Conservation (phyloP, 1,140 invertebrate species). For the Drosophila kurseongensis region DNA sequence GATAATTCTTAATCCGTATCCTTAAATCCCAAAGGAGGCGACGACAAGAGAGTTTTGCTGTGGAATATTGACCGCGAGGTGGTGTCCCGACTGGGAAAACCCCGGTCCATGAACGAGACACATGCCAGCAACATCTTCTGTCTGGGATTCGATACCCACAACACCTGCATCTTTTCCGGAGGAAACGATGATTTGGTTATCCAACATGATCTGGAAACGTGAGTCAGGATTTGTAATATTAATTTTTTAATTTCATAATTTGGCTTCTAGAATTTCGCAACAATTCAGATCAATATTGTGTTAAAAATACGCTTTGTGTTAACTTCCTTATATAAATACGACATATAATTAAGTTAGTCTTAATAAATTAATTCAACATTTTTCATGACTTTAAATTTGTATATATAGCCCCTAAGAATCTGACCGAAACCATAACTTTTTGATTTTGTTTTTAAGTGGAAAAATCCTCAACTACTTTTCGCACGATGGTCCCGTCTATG, state of each 20-base stretch:
- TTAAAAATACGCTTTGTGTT: no score
- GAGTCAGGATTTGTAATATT: slow-evolving; percentile 61
- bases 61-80: slow-evolving; percentile 95
- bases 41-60: slow-evolving; percentile 94
- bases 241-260: no score
- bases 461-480: slow-evolving; percentile 91
- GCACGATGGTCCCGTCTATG: slow-evolving; percentile 95
- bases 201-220: slow-evolving; percentile 93
- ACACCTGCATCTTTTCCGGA: slow-evolving; percentile 94
- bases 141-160: slow-evolving; percentile 92
- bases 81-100: slow-evolving; percentile 87
- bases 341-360: no score
- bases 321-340: no score
- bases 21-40: slow-evolving; percentile 89
- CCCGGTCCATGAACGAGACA: slow-evolving; percentile 90
- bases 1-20: no score
- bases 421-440: no score
- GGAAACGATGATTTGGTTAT: slow-evolving; percentile 97
- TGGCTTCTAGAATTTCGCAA: no score
- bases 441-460: slow-evolving; percentile 85
- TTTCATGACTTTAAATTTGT: no score
- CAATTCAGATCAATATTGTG: no score
- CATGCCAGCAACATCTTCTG: slow-evolving; percentile 98
- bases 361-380: neutral
- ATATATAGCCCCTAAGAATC: no score